These are phyloP conservation scores for Delia radicum DNA, from an alignment of 1,140 invertebrate species.

Conservation along the genomic window DNA sequence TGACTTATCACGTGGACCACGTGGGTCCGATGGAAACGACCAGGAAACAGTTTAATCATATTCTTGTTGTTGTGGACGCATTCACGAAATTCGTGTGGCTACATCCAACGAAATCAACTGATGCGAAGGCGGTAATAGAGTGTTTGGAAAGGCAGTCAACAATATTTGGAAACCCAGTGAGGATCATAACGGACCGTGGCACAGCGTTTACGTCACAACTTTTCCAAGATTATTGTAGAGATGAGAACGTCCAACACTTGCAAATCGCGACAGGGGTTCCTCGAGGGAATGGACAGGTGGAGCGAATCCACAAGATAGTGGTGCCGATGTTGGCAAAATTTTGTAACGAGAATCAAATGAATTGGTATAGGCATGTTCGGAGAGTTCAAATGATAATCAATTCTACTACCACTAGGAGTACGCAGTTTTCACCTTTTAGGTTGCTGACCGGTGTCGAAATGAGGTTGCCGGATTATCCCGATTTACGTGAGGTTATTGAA, in stretches of 20 bases:
- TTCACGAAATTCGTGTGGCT: conserved; percentile 56
- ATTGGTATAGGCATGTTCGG: conserved; percentile 44
- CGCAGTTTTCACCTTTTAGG: conserved; percentile 45
- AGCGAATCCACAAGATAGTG: not conserved
- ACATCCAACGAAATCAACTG: conserved; percentile 30
- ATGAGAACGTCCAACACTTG: conserved; percentile 38
- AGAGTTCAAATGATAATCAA: conserved; percentile 43
- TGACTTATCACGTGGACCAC: conserved; percentile 33
- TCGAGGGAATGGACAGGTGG: conserved; percentile 33
- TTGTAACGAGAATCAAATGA: conserved; percentile 30
- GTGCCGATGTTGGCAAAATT: conserved; percentile 42
- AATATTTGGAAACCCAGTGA: conserved; percentile 17
- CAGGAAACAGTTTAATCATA: conserved; percentile 54
- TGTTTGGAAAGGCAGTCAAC: conserved; percentile 15
- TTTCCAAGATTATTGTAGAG: conserved; percentile 29
- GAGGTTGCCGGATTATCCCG: conserved; percentile 36
- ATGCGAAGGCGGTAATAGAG: conserved; percentile 14
- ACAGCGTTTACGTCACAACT: not conserved
- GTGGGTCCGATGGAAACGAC: conserved; percentile 49
- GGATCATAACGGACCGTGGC: conserved; percentile 8
- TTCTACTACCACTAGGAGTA: conserved; percentile 43
- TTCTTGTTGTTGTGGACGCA: conserved; percentile 50
- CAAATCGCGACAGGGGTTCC: conserved; percentile 43
- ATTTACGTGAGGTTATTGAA: conserved; percentile 35
- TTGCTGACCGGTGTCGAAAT: conserved; percentile 44